These are phyloP conservation scores for Epinotia brunnichana DNA, from an alignment of 2,888 invertebrate genomes.

Conservation along the genomic window DNA sequence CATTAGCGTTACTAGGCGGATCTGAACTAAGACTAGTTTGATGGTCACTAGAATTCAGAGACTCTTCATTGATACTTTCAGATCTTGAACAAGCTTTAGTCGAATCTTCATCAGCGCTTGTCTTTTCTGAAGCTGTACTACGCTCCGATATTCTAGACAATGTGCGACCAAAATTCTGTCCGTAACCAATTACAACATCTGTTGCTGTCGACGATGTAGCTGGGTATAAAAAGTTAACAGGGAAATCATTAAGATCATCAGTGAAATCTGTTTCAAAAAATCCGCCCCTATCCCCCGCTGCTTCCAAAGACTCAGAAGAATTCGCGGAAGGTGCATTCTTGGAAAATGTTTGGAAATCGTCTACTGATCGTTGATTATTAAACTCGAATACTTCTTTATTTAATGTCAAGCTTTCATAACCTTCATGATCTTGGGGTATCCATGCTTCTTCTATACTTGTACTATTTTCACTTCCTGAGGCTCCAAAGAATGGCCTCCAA, in stretches of 20 bases:
- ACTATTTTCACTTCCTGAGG: constrained; percentile 90
- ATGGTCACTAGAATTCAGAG: constrained; percentile 91
- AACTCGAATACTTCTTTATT: constrained; percentile 79
- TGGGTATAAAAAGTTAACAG: constrained; percentile 89
- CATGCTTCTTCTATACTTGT: constrained; percentile 93
- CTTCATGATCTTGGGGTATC: constrained; percentile 89
- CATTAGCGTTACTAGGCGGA: constrained; percentile 89
- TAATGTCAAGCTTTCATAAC: constrained; percentile 82
- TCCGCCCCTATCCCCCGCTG: constrained; percentile 53
- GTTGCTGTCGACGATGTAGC: constrained; percentile 85
- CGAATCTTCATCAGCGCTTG: constrained; percentile 93
- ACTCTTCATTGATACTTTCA: constrained; percentile 93
- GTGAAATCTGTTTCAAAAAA: constrained; percentile 87
- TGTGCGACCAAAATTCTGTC: constrained; percentile 90
- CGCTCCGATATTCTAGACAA: constrained; percentile 94
- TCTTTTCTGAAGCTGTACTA: constrained; percentile 94
- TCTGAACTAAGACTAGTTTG: constrained; percentile 94
- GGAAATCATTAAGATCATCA: constrained; percentile 90
- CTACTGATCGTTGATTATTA: constrained; percentile 74
- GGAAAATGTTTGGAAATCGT: constrained; percentile 79
- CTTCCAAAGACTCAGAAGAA: constrained; percentile 67
- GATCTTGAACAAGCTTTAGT: constrained; percentile 93
- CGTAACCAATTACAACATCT: constrained; percentile 88
- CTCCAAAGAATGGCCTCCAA: constrained; percentile 92
- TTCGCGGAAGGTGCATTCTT: constrained; percentile 80